phyloP scores from a whole-genome alignment of 2,797 vertebrate species.

The Picus viridis region DNA sequence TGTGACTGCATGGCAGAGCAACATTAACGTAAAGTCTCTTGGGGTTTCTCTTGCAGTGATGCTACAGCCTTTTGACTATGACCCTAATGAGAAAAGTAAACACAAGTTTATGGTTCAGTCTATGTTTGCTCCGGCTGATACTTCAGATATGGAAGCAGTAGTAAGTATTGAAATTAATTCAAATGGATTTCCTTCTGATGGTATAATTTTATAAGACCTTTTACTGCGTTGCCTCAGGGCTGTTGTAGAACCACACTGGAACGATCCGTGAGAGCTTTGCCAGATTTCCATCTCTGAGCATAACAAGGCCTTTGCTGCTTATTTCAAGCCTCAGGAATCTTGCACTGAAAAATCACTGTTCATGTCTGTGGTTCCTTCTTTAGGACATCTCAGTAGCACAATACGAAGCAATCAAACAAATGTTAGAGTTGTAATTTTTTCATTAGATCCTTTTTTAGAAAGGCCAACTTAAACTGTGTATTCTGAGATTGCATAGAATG shows the following conservation, averaged over 20 bases:
- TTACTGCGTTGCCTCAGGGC: background rate
- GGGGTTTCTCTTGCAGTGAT: conserved; percentile 86
- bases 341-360: background rate
- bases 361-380: background rate
- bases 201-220: background rate
- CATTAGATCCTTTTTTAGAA: background rate
- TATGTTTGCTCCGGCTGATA: conserved; percentile 90
- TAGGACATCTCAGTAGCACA: background rate
- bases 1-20: background rate
- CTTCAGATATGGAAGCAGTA: conserved; percentile 95
- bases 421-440: background rate
- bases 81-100: conserved; percentile 97
- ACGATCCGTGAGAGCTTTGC: background rate
- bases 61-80: conserved; percentile 97
- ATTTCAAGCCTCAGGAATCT: background rate
- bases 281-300: background rate
- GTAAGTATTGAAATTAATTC: conserved; percentile 81
- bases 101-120: conserved; percentile 99
- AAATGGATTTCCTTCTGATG: background rate
- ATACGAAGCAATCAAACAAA: background rate
- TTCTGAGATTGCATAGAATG: background rate
- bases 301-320: background rate
- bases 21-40: conserved; percentile 37
- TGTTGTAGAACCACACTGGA: background rate
- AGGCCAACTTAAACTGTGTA: background rate